phyloP scores from a whole-genome alignment of 23 tunicate genomes.

The Styela clava region DNA sequence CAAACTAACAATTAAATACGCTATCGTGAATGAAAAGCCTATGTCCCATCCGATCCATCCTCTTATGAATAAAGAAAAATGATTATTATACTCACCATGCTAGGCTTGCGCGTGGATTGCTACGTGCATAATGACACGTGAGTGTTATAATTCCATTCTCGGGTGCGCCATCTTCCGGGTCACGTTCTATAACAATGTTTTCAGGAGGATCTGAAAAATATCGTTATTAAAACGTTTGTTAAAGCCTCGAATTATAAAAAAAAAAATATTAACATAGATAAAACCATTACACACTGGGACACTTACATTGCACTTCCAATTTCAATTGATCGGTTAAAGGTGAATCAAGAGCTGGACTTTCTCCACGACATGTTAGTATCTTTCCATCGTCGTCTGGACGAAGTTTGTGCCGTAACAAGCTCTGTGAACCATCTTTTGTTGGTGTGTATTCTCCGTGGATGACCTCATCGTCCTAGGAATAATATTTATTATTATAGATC shows the following conservation, averaged over 20 bases:
- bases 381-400: constrained; percentile 51
- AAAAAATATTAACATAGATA: too few species aligned
- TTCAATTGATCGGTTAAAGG: constrained; percentile 20
- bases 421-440: constrained; percentile 12
- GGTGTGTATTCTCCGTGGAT: constrained; percentile 7
- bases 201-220: constrained; percentile 47
- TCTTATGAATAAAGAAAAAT: neutral
- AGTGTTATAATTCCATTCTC: constrained; percentile 38
- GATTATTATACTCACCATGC: constrained; percentile 36
- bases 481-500: neutral
- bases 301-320: constrained; percentile 70
- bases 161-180: constrained; percentile 48
- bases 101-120: constrained; percentile 51
- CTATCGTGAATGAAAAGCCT: too few species aligned
- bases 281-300: too few species aligned
- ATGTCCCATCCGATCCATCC: too few species aligned
- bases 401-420: constrained; percentile 28
- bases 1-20: too few species aligned
- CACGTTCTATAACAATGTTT: constrained; percentile 36
- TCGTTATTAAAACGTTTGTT: too few species aligned
- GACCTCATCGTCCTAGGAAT: constrained; percentile 25
- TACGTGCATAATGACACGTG: constrained; percentile 40
- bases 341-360: constrained; percentile 39
- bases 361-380: constrained; percentile 35
- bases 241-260: too few species aligned